A percentile compares a stretch with the other conserved stretches of the same genome.
phyloP scores from a whole-genome alignment of 2,888 invertebrate genomes.

The Camponotus fellah region DNA sequence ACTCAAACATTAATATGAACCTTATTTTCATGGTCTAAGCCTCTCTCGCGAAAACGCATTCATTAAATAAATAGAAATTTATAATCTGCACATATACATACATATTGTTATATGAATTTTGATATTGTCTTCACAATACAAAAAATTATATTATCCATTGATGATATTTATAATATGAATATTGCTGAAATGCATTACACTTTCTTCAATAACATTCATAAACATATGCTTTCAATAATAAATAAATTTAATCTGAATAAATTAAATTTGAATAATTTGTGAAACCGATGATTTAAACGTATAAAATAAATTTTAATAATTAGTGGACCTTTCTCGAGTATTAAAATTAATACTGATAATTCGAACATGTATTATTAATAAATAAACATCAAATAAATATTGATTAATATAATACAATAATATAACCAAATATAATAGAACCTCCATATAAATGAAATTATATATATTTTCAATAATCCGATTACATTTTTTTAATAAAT shows the following conservation, averaged over 20 bases:
- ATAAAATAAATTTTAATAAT: conserved; percentile 21
- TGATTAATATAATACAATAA: conserved; percentile 45
- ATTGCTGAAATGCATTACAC: background rate
- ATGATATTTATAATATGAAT: background rate
- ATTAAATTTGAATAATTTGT: background rate
- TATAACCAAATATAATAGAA: conserved; percentile 13
- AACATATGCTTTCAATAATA: background rate
- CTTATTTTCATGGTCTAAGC: background rate
- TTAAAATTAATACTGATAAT: conserved; percentile 31
- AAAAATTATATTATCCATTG: background rate
- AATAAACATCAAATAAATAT: conserved; percentile 36
- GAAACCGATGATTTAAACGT: background rate
- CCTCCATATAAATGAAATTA: conserved; percentile 46
- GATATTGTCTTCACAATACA: conserved; percentile 3
- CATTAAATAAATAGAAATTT: background rate
- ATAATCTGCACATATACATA: background rate
- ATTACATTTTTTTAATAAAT: conserved; percentile 47
- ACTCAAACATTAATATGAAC: background rate
- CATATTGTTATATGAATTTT: background rate
- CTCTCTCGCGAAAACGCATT: background rate
- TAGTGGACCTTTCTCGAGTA: conserved; percentile 7
- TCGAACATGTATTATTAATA: conserved; percentile 16
- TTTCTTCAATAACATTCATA: background rate
- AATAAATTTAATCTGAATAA: conserved; percentile 11
- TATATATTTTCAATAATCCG: conserved; percentile 41